Percentiles rank a stretch among this genome's conserved stretches.
Evolutionary conservation across 2,113 vertebrate genomes (phyloP).

Genomic region (Zapornia atra): DNA sequence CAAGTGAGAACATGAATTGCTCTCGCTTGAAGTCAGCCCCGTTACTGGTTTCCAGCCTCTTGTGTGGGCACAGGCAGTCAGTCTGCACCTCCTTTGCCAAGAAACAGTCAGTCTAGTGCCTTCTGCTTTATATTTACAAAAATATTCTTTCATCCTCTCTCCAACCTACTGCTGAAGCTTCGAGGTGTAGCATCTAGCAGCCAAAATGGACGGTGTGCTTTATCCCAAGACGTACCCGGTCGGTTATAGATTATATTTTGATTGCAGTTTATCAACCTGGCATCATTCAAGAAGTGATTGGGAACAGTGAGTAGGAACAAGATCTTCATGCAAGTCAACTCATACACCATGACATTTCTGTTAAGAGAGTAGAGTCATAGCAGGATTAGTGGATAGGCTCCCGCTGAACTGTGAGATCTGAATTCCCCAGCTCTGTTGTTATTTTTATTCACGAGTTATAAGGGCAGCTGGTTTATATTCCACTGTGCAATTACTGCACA

Average conservation of each 20-base stretch:
- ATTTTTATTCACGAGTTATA: not conserved
- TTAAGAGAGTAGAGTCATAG: not conserved
- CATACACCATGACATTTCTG: not conserved
- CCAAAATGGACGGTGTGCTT: not conserved
- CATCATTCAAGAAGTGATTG: not conserved
- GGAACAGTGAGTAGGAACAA: not conserved
- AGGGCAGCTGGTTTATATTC: conserved; percentile 9
- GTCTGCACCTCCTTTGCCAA: not conserved
- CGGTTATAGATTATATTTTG: not conserved
- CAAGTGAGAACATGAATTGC: not conserved
- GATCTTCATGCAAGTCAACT: not conserved
- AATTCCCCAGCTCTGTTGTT: not conserved
- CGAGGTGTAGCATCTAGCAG: not conserved
- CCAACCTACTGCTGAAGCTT: not conserved
- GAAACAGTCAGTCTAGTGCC: not conserved
- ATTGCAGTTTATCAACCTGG: not conserved
- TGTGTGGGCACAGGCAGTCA: not conserved
- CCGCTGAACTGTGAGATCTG: not conserved
- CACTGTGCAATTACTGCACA: not conserved
- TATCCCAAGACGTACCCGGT: accelerated
- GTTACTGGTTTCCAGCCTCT: not conserved
- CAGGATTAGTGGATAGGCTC: not conserved
- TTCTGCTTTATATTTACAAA: not conserved
- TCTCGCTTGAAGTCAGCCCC: not conserved
- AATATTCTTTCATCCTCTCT: not conserved